Evolutionary conservation across 2,113 vertebrate species (phyloP).

Genomic region (Urocolius indicus): DNA sequence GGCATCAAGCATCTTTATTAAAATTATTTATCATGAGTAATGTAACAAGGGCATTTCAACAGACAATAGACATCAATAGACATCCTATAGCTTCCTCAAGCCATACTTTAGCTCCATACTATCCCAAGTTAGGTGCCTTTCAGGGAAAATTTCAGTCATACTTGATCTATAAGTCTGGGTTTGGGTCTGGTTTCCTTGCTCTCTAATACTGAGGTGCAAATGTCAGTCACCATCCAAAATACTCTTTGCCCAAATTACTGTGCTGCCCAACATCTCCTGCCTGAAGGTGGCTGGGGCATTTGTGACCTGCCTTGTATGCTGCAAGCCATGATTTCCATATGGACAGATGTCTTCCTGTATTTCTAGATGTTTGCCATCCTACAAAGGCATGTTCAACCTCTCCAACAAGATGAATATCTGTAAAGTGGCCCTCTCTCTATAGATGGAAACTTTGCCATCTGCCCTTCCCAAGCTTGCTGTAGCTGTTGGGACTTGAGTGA

Average conservation of each 20-base stretch:
- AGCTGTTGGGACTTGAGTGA: not conserved
- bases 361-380: not conserved
- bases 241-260: not conserved
- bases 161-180: not conserved
- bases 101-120: not conserved
- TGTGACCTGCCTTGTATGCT: not conserved
- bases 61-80: not conserved
- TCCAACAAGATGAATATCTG: accelerated
- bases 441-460: not conserved
- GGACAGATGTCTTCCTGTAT: not conserved
- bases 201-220: not conserved
- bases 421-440: not conserved
- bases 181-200: not conserved
- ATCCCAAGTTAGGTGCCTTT: accelerated
- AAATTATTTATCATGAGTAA: not conserved
- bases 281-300: not conserved
- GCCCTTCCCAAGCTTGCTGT: not conserved
- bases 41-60: not conserved
- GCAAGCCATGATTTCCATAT: not conserved
- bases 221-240: not conserved
- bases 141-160: not conserved
- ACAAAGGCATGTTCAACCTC: not conserved
- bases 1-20: not conserved
- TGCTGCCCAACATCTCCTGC: not conserved
- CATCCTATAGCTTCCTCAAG: not conserved